Evolutionary conservation across 2,113 vertebrate species (phyloP), one percentile per base, ranked within the genome.

Genomic region (Lipophrys pholis): DNA sequence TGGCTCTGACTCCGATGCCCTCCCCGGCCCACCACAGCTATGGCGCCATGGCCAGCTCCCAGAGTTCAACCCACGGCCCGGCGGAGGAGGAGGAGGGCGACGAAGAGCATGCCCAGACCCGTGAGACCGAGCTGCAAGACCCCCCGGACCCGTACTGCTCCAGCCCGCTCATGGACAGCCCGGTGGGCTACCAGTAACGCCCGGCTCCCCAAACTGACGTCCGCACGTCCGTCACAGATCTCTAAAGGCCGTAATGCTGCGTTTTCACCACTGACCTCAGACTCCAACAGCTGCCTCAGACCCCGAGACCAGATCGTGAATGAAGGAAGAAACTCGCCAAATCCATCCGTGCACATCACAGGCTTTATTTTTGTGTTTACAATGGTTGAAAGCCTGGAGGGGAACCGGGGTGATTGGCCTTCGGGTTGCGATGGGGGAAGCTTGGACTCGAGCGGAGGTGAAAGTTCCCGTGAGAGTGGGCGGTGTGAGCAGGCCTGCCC

Each of bases 21-120:
- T 99, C 97, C 49, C 97, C 97, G 0, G 96, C 96, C 1, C 96
- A 96, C 87, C 96, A 97, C 81, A 95, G 94, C 76, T 99, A 99
- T 0, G 98, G 98, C 39, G 93, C 97, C 68, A 95, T 99, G 94
- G 94, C 93, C 76, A 95, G 92, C 78, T 93, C 94, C 55, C 92
- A 93, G 43, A 95, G 95, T 74, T 93, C 93, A 64, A 91, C 68
- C 0, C 92, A 91, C 36, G 82, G 86, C 0, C 77, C 80, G 1
- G 91, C 72, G 5, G 92, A 90, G 1, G 92, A 84, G 11, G 92
- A 76, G 0, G 94, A 93, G 61, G 81, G 81, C 0, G 88, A 91
- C 16, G 94, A 91, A 36, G 93, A 92, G 8, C 87, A 83, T 16
- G 75, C 93, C 81, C 93, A 93, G 86, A 95, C 92, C 71, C 93